Conservation (phyloP, 2,113 vertebrate species). For the Caranx melampygus region DNA sequence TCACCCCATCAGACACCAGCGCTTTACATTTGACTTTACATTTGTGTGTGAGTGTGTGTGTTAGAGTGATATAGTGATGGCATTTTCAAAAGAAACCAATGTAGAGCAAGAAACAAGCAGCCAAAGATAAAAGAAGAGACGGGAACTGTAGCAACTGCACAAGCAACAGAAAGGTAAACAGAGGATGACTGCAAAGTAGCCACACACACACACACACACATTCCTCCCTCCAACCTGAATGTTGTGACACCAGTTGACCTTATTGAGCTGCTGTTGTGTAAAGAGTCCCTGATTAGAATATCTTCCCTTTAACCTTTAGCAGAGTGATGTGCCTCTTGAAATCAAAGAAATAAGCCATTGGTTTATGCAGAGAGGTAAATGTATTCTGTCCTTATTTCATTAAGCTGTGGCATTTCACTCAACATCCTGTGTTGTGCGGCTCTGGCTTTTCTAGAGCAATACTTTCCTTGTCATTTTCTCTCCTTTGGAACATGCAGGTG, state of each 20-base stretch:
- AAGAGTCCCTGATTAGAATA: conserved; percentile 84
- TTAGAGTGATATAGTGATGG: not conserved
- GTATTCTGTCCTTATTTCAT: conserved; percentile 68
- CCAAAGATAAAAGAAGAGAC: not conserved
- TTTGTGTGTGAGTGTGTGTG: conserved; percentile 20
- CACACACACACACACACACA: conserved; percentile 26
- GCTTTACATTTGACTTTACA: conserved; percentile 63
- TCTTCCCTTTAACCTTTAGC: conserved; percentile 81
- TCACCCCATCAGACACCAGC: conserved; percentile 91
- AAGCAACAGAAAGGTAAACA: conserved; percentile 18
- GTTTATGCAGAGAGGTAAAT: conserved; percentile 70
- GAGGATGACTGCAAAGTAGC: conserved; percentile 33
- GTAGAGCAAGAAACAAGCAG: not conserved
- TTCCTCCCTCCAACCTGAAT: conserved; percentile 60
- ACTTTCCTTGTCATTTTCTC: not conserved
- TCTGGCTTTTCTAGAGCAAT: conserved; percentile 24
- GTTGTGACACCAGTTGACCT: conserved; percentile 82
- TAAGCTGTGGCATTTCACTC: conserved; percentile 68
- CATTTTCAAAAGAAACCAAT: conserved; percentile 19
- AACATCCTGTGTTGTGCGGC: conserved; percentile 41
- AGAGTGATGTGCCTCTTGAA: conserved; percentile 67
- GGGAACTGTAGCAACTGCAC: conserved; percentile 1
- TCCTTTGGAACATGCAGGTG: conserved; percentile 58
- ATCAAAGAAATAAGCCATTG: conserved; percentile 64
- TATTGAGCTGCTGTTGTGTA: conserved; percentile 81